Evolutionary conservation across 2,888 invertebrate genomes (phyloP).

Genomic region (Agrotis segetum): DNA sequence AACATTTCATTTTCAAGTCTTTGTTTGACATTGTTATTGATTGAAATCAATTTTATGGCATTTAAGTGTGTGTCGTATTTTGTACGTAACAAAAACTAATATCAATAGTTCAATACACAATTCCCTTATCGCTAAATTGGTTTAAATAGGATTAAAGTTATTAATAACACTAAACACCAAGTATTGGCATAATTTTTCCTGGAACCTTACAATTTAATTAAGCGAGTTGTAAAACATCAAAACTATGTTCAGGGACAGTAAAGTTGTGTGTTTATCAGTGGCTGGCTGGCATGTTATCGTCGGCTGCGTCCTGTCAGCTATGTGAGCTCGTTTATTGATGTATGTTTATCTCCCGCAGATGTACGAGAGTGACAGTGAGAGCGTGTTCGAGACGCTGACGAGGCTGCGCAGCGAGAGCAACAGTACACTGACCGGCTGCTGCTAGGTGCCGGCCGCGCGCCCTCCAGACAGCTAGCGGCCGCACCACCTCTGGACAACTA

Average conservation of each 20-base stretch:
- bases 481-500: not conserved
- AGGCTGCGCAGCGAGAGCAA: slow-evolving; percentile 70
- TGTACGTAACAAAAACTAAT: not conserved
- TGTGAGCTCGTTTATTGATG: slow-evolving; percentile 26
- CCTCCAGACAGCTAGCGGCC: slow-evolving; percentile 36
- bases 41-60: slow-evolving; percentile 11
- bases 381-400: slow-evolving; percentile 71
- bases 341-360: slow-evolving; percentile 60
- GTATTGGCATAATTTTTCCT: slow-evolving; percentile 31
- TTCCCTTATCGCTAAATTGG: slow-evolving; percentile 30
- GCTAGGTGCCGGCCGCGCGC: slow-evolving; percentile 23
- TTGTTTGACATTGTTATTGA: slow-evolving; percentile 18
- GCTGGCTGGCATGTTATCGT: slow-evolving; percentile 27
- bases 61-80: not conserved
- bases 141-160: slow-evolving; percentile 20
- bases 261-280: slow-evolving; percentile 17
- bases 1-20: slow-evolving; percentile 3
- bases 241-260: not conserved
- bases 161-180: slow-evolving; percentile 22
- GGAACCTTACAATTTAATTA: slow-evolving; percentile 22
- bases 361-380: slow-evolving; percentile 78
- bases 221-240: slow-evolving; percentile 7
- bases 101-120: slow-evolving; percentile 24
- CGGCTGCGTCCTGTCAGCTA: slow-evolving; percentile 14
- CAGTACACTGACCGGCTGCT: slow-evolving; percentile 64